A percentile compares a stretch with the other conserved stretches of the same genome.
Conservation (phyloP, 2,113 vertebrate species). For the Xenopus borealis region DNA sequence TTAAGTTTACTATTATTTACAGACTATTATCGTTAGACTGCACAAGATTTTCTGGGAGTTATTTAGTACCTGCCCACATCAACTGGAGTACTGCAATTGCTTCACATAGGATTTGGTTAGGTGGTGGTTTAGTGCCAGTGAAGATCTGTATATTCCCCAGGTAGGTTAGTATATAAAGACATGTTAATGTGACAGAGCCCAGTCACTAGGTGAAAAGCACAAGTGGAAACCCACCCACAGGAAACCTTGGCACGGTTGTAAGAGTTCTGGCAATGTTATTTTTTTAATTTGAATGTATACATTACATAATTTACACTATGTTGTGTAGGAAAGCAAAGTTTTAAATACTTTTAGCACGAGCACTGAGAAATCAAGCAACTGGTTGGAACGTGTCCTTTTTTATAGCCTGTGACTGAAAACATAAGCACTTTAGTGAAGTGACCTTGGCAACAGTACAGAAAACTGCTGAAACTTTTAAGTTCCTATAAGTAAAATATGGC, state of each 20-base stretch:
- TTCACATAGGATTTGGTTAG: too few species aligned
- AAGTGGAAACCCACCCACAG: background rate
- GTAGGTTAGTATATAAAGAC: too few species aligned
- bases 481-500: background rate
- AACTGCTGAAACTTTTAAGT: background rate
- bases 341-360: slow-evolving; percentile 16
- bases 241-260: background rate
- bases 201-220: background rate
- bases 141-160: too few species aligned
- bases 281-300: background rate
- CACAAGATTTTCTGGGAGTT: too few species aligned
- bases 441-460: slow-evolving; percentile 6
- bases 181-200: too few species aligned
- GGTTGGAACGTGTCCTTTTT: slow-evolving; percentile 6
- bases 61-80: too few species aligned
- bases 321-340: background rate
- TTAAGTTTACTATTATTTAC: too few species aligned
- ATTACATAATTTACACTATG: slow-evolving; percentile 10
- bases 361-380: background rate
- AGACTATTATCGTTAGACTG: too few species aligned
- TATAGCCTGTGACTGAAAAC: slow-evolving; percentile 7
- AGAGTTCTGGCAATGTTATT: too few species aligned
- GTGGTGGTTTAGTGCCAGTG: too few species aligned
- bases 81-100: too few species aligned
- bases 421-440: background rate